Conservation (phyloP, 1,140 invertebrate genomes). For the Lordiphosa mommai region DNA sequence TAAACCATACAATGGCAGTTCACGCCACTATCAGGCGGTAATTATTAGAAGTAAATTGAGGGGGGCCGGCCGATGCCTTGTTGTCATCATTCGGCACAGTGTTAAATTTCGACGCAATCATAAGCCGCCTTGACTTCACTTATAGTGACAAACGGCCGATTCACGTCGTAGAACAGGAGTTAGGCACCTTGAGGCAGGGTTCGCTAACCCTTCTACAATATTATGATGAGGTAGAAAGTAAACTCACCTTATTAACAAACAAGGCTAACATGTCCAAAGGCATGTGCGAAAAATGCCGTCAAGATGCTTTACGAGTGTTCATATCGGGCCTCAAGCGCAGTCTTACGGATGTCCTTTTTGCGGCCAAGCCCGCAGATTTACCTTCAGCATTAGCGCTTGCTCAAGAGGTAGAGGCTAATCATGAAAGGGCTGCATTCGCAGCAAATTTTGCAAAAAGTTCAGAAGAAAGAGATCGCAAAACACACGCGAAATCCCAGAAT, state of each 20-base stretch:
- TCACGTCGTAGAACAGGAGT: constrained; percentile 28
- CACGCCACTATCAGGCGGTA: constrained; percentile 19
- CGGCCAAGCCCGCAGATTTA: too few species aligned
- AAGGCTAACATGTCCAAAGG: constrained; percentile 24
- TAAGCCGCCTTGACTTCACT: constrained; percentile 27
- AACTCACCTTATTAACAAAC: constrained; percentile 14
- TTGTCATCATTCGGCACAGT: constrained; percentile 23
- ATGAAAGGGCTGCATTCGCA: too few species aligned
- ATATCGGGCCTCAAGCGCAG: too few species aligned
- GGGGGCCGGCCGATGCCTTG: constrained; percentile 15
- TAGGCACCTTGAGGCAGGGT: constrained; percentile 20
- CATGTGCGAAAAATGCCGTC: too few species aligned
- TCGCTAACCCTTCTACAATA: constrained; percentile 11
- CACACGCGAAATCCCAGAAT: too few species aligned
- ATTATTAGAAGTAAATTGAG: constrained; percentile 26
- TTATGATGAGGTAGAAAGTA: constrained; percentile 31
- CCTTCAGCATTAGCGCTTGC: too few species aligned
- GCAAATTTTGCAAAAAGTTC: too few species aligned
- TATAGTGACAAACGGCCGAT: too few species aligned
- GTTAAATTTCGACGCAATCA: constrained; percentile 36
- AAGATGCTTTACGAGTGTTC: too few species aligned
- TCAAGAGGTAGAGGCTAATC: too few species aligned
- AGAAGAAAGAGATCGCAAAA: too few species aligned
- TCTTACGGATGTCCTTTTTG: too few species aligned
- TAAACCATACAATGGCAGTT: constrained; percentile 9